These are phyloP conservation scores for Thereva nobilitata DNA, from an alignment of 2,888 invertebrate genomes.

Conservation along the genomic window DNA sequence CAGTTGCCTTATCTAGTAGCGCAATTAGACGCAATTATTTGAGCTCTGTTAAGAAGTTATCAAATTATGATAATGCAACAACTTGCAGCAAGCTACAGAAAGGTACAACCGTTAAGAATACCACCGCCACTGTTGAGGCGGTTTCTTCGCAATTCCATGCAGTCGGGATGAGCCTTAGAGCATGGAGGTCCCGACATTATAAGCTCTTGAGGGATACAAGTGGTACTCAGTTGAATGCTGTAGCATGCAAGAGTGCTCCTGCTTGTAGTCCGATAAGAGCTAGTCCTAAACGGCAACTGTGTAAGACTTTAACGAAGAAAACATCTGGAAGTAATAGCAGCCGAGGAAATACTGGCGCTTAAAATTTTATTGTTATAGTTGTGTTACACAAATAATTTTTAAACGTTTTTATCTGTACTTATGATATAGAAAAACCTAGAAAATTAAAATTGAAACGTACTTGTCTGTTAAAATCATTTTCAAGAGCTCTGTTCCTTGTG, in stretches of 20 bases:
- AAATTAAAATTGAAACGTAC: no score
- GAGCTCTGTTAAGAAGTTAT: conserved; percentile 11
- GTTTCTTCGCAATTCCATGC: conserved; percentile 41
- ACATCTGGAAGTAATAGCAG: conserved; percentile 5
- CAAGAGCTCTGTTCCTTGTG: no score
- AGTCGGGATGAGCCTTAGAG: conserved; percentile 41
- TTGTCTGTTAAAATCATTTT: no score
- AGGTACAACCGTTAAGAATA: conserved; percentile 20
- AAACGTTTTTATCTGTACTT: no score
- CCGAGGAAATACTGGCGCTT: conserved; percentile 6
- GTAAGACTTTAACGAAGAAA: conserved; percentile 28
- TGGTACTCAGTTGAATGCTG: not conserved
- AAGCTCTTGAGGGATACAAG: conserved; percentile 34
- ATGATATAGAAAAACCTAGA: no score
- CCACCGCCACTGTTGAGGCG: conserved; percentile 37
- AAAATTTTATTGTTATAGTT: no score
- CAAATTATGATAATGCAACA: conserved; percentile 8
- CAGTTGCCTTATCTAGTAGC: conserved; percentile 2
- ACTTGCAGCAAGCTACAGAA: no score
- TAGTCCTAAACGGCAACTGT: conserved; percentile 27
- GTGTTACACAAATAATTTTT: no score
- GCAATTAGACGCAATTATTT: not conserved
- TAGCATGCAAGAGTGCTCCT: conserved; percentile 29
- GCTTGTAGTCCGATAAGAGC: not conserved
- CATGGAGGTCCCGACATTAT: conserved; percentile 42